These are phyloP conservation scores for Tetrapedia diversipes DNA, from an alignment of 2,888 invertebrate species.

Conservation along the genomic window DNA sequence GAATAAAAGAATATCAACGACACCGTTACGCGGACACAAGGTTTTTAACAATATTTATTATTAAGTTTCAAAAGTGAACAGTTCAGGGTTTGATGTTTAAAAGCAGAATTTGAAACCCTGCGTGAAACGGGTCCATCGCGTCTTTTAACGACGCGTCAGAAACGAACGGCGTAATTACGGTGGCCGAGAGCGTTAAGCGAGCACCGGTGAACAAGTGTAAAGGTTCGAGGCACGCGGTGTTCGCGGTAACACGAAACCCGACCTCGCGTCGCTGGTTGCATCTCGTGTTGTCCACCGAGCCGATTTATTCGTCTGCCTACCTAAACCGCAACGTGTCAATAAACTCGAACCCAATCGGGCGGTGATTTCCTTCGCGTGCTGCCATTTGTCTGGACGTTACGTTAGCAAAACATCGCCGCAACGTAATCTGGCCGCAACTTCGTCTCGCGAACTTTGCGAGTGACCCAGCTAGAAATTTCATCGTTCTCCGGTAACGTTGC, in stretches of 20 bases:
- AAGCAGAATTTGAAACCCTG: too few species aligned
- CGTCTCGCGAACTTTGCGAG: background rate
- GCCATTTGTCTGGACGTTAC: conserved; percentile 32
- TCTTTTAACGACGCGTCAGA: background rate
- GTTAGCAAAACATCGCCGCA: conserved; percentile 26
- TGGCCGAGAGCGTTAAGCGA: conserved; percentile 6
- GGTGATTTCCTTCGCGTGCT: conserved; percentile 23
- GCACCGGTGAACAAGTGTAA: conserved; percentile 9
- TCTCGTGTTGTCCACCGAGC: conserved; percentile 28
- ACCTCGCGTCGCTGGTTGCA: conserved; percentile 38
- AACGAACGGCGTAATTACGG: conserved; percentile 9
- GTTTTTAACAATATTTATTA: too few species aligned
- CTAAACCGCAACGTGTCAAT: conserved; percentile 61
- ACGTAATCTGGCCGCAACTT: conserved; percentile 28
- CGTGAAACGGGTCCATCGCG: too few species aligned
- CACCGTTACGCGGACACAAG: too few species aligned
- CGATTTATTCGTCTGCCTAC: conserved; percentile 50
- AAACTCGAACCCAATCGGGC: conserved; percentile 41
- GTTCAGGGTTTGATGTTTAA: too few species aligned
- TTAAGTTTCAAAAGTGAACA: too few species aligned
- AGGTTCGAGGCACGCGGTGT: conserved; percentile 36
- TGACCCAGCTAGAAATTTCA: background rate
- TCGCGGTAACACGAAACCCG: conserved; percentile 57
- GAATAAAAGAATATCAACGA: too few species aligned
- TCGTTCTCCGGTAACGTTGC: background rate